These are phyloP conservation scores for Ornithoptera priamus DNA, from an alignment of 2,888 invertebrate species.

Conservation along the genomic window DNA sequence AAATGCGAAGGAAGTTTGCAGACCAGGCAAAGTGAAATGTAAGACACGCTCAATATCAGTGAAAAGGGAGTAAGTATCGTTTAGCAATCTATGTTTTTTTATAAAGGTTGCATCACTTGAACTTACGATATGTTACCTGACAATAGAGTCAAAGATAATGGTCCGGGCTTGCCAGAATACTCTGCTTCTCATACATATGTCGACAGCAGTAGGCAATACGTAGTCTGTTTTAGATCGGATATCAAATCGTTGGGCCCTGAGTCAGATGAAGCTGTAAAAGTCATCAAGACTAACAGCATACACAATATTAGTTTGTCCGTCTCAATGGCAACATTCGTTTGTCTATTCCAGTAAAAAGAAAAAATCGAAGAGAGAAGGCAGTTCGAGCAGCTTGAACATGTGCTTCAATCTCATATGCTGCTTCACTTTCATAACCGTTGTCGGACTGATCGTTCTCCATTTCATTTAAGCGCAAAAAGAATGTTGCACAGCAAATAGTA, in stretches of 20 bases:
- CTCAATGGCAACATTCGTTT: neutral
- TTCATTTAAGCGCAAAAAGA: slow-evolving; percentile 9
- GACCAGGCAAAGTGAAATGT: slow-evolving; percentile 9
- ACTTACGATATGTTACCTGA: no score
- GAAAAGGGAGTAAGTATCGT: slow-evolving; percentile 12
- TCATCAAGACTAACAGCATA: no score
- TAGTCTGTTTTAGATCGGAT: no score
- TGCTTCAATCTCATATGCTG: slow-evolving; percentile 54
- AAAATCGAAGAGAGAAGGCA: slow-evolving; percentile 37
- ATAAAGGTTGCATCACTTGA: no score
- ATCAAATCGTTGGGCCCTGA: no score
- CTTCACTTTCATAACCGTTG: slow-evolving; percentile 37
- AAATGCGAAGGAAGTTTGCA: slow-evolving; percentile 1
- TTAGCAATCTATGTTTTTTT: neutral
- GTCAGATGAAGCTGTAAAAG: no score
- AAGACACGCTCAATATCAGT: slow-evolving; percentile 8
- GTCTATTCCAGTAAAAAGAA: slow-evolving; percentile 39
- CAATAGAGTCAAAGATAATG: no score
- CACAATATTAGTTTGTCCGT: no score
- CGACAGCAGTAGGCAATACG: no score
- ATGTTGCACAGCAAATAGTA: neutral
- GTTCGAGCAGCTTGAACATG: slow-evolving; percentile 50
- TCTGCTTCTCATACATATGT: no score
- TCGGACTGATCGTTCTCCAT: slow-evolving; percentile 36
- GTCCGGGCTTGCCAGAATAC: no score